Conservation (phyloP, 2,888 invertebrate species). For the Ellobium chinense region DNA sequence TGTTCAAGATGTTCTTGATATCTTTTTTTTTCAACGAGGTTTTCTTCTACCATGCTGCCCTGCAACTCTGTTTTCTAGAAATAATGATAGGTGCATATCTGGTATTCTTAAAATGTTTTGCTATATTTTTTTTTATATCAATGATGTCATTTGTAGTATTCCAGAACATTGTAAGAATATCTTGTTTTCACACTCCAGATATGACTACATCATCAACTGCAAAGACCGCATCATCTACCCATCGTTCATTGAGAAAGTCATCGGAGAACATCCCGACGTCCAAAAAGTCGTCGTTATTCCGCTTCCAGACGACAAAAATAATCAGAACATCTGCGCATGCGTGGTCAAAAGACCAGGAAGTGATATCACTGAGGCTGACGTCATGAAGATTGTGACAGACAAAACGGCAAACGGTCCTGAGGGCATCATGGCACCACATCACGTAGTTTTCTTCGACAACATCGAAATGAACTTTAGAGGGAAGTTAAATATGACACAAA, state of each 20-base stretch:
- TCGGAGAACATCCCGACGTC: slow-evolving; percentile 16
- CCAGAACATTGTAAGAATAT: neutral
- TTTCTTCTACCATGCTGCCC: too few species aligned
- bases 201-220: slow-evolving; percentile 31
- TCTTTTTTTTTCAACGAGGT: too few species aligned
- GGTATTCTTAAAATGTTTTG: too few species aligned
- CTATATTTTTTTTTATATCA: too few species aligned
- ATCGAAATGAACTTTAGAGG: neutral
- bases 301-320: slow-evolving; percentile 29
- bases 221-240: slow-evolving; percentile 32
- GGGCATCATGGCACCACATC: neutral
- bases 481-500: neutral
- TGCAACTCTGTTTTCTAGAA: too few species aligned
- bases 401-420: neutral
- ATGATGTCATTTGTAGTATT: too few species aligned
- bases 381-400: neutral
- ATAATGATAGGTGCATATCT: too few species aligned
- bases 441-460: neutral
- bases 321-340: slow-evolving; percentile 44
- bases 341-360: slow-evolving; percentile 7
- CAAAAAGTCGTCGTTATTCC: slow-evolving; percentile 31
- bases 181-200: neutral
- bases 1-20: too few species aligned
- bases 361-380: slow-evolving; percentile 7
- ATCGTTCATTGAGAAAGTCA: slow-evolving; percentile 19